phyloP scores from a whole-genome alignment of 2,113 vertebrate genomes.

The Hippocampus comes region DNA sequence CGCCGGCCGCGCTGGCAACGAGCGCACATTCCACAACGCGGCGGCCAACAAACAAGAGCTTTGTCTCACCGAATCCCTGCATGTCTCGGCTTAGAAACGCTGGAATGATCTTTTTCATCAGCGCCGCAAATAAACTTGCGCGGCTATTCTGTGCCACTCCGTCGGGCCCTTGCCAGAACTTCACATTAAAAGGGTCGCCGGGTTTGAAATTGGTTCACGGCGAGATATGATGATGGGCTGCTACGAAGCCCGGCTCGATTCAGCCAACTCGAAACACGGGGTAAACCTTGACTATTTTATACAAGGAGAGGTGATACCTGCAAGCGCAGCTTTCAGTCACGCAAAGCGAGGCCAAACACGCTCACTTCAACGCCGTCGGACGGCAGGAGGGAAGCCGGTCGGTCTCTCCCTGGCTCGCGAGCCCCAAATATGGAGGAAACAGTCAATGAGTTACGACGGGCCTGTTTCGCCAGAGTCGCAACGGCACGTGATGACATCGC shows the following conservation, averaged over 20 bases:
- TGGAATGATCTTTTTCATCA: slow-evolving; percentile 6
- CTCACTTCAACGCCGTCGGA: too few relatives aligned
- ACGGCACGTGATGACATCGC: neutral
- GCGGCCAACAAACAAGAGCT: neutral
- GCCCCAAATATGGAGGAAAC: slow-evolving; percentile 63
- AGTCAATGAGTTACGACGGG: slow-evolving; percentile 1
- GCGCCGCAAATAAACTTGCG: neutral
- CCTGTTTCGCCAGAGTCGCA: neutral
- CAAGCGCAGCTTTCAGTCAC: neutral
- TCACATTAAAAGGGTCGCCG: neutral
- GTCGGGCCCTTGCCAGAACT: neutral
- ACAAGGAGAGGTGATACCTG: neutral
- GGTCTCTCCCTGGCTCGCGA: slow-evolving; percentile 4
- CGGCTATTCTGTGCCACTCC: neutral
- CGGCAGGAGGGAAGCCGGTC: too few relatives aligned
- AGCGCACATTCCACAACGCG: neutral
- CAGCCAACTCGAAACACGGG: neutral
- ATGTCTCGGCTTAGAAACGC: slow-evolving; percentile 3
- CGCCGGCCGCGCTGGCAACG: neutral
- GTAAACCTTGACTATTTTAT: neutral
- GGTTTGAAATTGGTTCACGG: too few relatives aligned
- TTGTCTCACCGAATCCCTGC: neutral
- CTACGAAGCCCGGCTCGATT: neutral
- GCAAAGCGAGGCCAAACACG: neutral
- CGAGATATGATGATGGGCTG: neutral